Conservation (phyloP, 1,140 invertebrate species). For the Luehdorfia chinensis region DNA sequence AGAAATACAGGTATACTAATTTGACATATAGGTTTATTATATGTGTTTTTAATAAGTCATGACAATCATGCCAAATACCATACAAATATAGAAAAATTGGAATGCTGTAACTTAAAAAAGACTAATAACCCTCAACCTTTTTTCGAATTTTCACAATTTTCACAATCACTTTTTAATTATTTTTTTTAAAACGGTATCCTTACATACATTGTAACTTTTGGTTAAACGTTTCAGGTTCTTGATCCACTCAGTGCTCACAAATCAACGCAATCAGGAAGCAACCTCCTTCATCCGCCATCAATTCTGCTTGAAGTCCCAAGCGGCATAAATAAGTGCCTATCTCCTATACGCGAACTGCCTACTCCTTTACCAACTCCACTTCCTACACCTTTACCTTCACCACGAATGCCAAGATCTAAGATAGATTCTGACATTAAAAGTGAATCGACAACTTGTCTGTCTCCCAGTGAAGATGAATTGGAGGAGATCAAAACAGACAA, state of each 20-base stretch:
- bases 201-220: not conserved
- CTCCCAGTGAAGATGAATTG: constrained; percentile 67
- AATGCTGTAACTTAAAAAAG: too few relatives aligned
- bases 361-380: constrained; percentile 83
- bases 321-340: constrained; percentile 83
- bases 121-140: too few relatives aligned
- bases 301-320: constrained; percentile 85
- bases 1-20: constrained; percentile 78
- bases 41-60: not conserved
- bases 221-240: constrained; percentile 70
- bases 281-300: constrained; percentile 81
- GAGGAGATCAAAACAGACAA: constrained; percentile 56
- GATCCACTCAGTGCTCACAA: constrained; percentile 82
- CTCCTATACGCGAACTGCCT: constrained; percentile 84
- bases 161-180: too few relatives aligned
- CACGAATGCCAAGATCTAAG: constrained; percentile 61
- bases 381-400: constrained; percentile 79
- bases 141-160: too few relatives aligned
- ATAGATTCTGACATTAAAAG: constrained; percentile 55
- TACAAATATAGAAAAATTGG: too few relatives aligned
- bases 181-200: too few relatives aligned
- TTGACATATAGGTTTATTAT: too few relatives aligned
- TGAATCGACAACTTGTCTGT: constrained; percentile 48
- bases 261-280: constrained; percentile 71
- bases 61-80: too few relatives aligned